phyloP scores from a whole-genome alignment of 2,888 invertebrate genomes.

The Arenicola marina region DNA sequence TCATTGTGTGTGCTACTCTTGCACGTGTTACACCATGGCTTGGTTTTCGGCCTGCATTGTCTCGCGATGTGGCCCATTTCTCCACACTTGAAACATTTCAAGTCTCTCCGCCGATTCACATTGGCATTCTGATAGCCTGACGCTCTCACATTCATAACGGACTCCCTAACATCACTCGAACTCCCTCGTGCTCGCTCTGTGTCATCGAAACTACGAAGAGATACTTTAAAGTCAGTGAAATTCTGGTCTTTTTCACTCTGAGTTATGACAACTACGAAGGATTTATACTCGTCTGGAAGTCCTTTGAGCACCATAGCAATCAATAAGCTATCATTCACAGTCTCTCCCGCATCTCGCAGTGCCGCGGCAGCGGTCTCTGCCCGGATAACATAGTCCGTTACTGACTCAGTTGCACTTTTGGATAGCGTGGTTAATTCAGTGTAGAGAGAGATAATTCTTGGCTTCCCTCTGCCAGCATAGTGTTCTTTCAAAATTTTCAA shows the following conservation, averaged over 20 bases:
- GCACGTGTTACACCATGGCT: conserved; percentile 4
- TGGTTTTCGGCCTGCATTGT: background rate
- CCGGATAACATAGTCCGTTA: conserved; percentile 4
- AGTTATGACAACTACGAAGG: background rate
- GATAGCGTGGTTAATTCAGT: conserved; percentile 27
- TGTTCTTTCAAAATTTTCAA: conserved; percentile 27
- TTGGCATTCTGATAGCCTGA: background rate
- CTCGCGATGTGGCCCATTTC: background rate
- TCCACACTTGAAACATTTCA: conserved; percentile 2
- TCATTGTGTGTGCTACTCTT: background rate
- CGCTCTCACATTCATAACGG: background rate
- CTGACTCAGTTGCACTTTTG: conserved; percentile 19
- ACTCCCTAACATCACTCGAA: background rate
- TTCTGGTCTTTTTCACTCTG: background rate
- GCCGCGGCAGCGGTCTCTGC: conserved; percentile 8
- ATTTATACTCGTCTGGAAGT: conserved; percentile 5
- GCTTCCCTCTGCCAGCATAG: conserved; percentile 27
- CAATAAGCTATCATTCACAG: conserved; percentile 15
- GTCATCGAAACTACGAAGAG: background rate
- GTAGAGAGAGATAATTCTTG: conserved; percentile 26
- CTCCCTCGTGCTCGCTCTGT: background rate
- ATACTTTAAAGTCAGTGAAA: conserved; percentile 6
- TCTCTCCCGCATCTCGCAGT: conserved; percentile 22
- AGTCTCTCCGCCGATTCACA: background rate
- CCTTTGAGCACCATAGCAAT: conserved; percentile 22